Conservation (phyloP, 2,797 vertebrate species). For the Dromococcyx pavoninus region DNA sequence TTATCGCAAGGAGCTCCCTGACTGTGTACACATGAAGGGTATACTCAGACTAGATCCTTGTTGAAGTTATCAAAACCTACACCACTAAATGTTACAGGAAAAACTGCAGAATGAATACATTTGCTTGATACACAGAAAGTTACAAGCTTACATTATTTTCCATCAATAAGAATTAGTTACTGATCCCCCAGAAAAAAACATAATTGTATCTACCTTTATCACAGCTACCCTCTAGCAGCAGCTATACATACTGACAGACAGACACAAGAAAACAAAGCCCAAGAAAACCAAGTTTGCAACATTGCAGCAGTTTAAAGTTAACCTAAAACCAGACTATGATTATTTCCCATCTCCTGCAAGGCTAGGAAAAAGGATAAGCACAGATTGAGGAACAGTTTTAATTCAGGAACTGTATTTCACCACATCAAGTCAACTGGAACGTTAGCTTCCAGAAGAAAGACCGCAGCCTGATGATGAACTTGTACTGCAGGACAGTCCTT, state of each 20-base stretch:
- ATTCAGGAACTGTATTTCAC: not conserved
- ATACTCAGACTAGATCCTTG: not conserved
- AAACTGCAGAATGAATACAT: not conserved
- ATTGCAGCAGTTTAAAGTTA: not conserved
- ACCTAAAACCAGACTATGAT: not conserved
- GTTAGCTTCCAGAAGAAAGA: not conserved
- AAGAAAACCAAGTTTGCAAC: not conserved
- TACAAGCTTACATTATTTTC: not conserved
- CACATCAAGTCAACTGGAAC: not conserved
- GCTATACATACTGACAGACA: not conserved
- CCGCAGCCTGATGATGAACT: not conserved
- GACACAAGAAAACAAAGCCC: not conserved
- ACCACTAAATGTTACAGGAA: not conserved
- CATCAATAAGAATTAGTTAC: not conserved
- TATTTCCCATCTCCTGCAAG: not conserved
- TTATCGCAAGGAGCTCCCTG: not conserved
- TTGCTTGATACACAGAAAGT: not conserved
- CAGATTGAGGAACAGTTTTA: not conserved
- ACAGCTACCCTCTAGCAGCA: not conserved
- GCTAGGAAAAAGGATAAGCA: not conserved
- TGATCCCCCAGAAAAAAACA: too few species aligned
- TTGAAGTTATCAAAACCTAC: not conserved
- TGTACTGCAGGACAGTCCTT: not conserved
- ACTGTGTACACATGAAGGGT: accelerated
- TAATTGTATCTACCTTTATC: not conserved